Base-by-base conservation (phyloP, 2,888 invertebrate genomes). In the Trachelus iudaicus region DNA sequence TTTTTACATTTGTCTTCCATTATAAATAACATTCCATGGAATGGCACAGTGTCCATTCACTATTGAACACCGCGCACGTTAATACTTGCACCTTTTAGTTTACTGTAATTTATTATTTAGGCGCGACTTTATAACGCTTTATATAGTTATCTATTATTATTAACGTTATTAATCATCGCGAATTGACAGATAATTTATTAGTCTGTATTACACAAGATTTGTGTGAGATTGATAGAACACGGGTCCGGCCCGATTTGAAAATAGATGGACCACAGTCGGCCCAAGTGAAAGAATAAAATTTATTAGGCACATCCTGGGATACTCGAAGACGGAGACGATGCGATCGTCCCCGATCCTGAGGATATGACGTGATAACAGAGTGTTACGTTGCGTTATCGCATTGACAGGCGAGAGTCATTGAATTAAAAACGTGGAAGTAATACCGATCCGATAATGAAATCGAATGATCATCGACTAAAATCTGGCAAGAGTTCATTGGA, bases 1-100 rank as follows among this genome's bases (percentile, higher is more conserved):
- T 80, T 76, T 73, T 73, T 79, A 76, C 77, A 77, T 77, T 37
- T 76, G 76, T 76, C 31, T 73, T 76, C 68, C 77, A 75, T 77
- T 86, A 87, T 84, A 82, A 87, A 86, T 85, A 89, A 90, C 88
- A 89, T 90, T 90, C 87, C 87, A 87, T 84, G 86, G 85, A 86
- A 87, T 80, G 77, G 71, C 69, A 73, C 73, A 23, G 56, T 23
- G 56, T 56, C 56, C 9, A 56, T 9, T 85, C 84, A 84, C 83
- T 84, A 87, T 88, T 86, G 87, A 87, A 87, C 89, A 90, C 88
- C 88, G 89, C 87, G 69, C 31, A 34, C 37, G 69, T 69, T 76
- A 76, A 76, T 76, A 76, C 69, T 76, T 69, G 34, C 13, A 56
- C 56, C n/a, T 37, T 75, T 56, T 13, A 35, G 1, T 75, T 31